These are phyloP conservation scores for Adelphocoris suturalis DNA, from an alignment of 2,888 invertebrate species.

Conservation along the genomic window DNA sequence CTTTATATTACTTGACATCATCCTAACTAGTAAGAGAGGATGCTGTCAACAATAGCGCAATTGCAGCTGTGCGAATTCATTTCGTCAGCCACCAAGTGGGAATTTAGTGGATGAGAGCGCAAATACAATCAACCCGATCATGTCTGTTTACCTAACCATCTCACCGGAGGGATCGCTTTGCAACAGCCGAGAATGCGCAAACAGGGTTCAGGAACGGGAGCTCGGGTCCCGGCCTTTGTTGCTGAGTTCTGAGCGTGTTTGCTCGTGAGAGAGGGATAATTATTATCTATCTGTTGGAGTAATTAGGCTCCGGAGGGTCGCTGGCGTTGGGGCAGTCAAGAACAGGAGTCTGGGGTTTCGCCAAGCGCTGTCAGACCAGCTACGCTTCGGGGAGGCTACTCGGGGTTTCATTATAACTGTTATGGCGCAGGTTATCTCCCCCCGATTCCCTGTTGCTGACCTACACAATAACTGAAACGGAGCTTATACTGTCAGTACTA, in stretches of 20 bases:
- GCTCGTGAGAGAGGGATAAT: slow-evolving; percentile 23
- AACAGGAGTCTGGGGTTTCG: slow-evolving; percentile 35
- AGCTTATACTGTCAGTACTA: too few species aligned
- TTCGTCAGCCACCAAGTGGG: too few species aligned
- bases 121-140: neutral
- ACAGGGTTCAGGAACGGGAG: neutral
- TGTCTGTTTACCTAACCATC: neutral
- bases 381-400: slow-evolving; percentile 7
- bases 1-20: too few species aligned
- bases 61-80: too few species aligned
- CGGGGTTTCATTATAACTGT: neutral
- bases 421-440: slow-evolving; percentile 10
- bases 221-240: neutral
- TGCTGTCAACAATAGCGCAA: too few species aligned
- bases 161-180: neutral
- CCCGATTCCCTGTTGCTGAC: neutral
- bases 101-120: neutral
- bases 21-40: too few species aligned
- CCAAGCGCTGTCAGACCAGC: slow-evolving; percentile 7
- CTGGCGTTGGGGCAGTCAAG: neutral
- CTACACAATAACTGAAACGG: neutral
- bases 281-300: slow-evolving; percentile 31
- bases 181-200: neutral
- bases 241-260: neutral
- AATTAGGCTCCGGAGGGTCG: slow-evolving; percentile 20